phyloP scores from a whole-genome alignment of 2,797 vertebrate genomes.

The Podargus strigoides region DNA sequence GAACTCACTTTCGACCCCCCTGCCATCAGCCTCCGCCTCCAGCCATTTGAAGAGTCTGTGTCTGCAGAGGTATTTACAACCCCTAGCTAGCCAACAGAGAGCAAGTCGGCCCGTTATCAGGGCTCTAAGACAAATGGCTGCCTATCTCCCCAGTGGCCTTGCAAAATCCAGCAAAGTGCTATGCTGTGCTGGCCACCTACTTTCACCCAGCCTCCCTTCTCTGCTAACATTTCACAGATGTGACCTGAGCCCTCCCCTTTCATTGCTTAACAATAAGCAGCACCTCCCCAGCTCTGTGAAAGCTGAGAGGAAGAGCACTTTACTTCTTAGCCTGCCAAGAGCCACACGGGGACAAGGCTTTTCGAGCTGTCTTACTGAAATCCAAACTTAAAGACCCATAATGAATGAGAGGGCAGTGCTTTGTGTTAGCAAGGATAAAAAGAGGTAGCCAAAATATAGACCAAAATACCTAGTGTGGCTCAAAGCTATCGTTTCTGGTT shows the following conservation, averaged over 20 bases:
- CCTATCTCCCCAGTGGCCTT: slow-evolving; percentile 66
- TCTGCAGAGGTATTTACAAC: slow-evolving; percentile 67
- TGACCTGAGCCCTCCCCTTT: slow-evolving; percentile 70
- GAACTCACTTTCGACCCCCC: slow-evolving; percentile 27
- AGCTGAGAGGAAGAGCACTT: slow-evolving; percentile 64
- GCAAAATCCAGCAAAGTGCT: slow-evolving; percentile 67
- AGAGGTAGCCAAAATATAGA: neutral
- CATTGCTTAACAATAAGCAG: slow-evolving; percentile 73
- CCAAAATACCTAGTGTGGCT: neutral
- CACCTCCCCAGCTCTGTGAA: slow-evolving; percentile 62
- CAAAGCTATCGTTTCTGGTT: neutral
- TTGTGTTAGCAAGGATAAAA: neutral
- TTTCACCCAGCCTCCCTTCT: slow-evolving; percentile 60
- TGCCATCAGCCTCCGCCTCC: slow-evolving; percentile 54
- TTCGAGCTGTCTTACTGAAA: slow-evolving; percentile 65
- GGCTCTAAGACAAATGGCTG: slow-evolving; percentile 68
- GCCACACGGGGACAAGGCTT: slow-evolving; percentile 67
- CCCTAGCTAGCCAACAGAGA: slow-evolving; percentile 28
- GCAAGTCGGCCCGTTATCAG: slow-evolving; percentile 54
- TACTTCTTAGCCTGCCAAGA: slow-evolving; percentile 65
- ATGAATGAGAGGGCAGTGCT: slow-evolving; percentile 41
- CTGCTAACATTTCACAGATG: slow-evolving; percentile 72
- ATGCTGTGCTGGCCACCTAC: slow-evolving; percentile 68
- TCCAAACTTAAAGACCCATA: slow-evolving; percentile 59
- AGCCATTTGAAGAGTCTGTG: slow-evolving; percentile 49